Conservation (phyloP, 2,113 vertebrate genomes). For the Epinephelus cyanopodus region DNA sequence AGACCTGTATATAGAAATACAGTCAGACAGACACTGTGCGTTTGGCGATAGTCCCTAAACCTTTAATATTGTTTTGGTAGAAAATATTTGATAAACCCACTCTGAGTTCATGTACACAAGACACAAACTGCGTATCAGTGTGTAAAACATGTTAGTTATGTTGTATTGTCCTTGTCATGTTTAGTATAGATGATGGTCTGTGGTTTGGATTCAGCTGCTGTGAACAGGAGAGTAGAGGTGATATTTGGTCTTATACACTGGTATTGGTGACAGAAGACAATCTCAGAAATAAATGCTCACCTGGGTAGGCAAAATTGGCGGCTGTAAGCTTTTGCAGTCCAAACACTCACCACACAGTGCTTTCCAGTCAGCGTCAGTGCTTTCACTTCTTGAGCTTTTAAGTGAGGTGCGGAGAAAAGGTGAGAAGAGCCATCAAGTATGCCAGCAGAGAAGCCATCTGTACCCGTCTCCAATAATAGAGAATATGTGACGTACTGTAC, state of each 20-base stretch:
- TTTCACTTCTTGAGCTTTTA: constrained; percentile 7
- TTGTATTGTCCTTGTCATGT: neutral
- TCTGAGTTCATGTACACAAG: neutral
- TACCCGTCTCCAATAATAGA: neutral
- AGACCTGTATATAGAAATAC: neutral
- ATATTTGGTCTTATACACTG: neutral
- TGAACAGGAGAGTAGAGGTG: neutral
- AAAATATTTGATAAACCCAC: neutral
- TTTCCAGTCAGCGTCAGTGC: neutral
- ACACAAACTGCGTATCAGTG: neutral
- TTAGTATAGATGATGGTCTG: neutral
- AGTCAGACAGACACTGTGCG: neutral
- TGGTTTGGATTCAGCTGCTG: neutral
- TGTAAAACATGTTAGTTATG: neutral
- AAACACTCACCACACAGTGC: neutral
- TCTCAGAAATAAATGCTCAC: constrained; percentile 9
- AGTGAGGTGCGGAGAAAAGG: constrained; percentile 31
- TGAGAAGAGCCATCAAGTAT: constrained; percentile 37
- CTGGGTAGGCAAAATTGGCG: neutral
- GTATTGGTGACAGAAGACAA: neutral
- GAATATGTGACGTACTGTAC: neutral
- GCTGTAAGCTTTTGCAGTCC: neutral
- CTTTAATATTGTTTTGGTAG: neutral
- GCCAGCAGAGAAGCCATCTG: constrained; percentile 29
- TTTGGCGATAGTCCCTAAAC: neutral